Base-by-base conservation (phyloP, 2,888 invertebrate species). In the Coelinius sp. region DNA sequence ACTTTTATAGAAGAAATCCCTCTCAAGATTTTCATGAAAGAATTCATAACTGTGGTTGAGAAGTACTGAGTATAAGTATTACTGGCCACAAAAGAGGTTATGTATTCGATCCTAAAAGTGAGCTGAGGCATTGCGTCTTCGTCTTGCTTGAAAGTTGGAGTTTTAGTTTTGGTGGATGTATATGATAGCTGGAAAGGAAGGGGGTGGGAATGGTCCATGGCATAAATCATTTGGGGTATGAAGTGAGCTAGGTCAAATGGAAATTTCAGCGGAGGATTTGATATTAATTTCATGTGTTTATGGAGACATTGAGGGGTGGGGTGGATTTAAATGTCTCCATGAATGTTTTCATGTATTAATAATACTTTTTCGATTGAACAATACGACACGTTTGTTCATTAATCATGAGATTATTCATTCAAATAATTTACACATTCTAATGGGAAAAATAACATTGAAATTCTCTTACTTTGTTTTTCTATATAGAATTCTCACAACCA, bases 31-130 rank as follows among this genome's bases (percentile, higher is more conserved):
- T 81, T 81, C 69, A 77, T 78, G 80, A 79, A 81, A 84, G 84
- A 86, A 86, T 86, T 86, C 86, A 86, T 86, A 86, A 86, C 82
- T 86, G 81, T 75, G 76, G 22, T 22, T 24, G n/a, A 10, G 12
- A 31, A 14, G 31, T 35, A 53, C 53, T 53, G 22, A 14, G 27
- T n/a, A 49, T 49, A 20, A 49, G 49, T 49, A 8, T 49, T 22
- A 49, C 8, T 20, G 20, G 17, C 71, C 76, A 68, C 72, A 78
- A 79, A 68, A 71, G 73, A 77, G 79, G 78, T 80, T 80, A 31
- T 72, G 35, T 67, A 68, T 72, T 71, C 56, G 71, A 53, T 66
- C 44, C 35, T 17, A 46, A 68, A 68, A 62, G 70, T 73, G 6
- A n/a, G n/a, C 22, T 24, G 67, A 41, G 73, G 49, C 14, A 24